phyloP scores from a whole-genome alignment of 2,888 invertebrate genomes.

The Adelognathus sp. region DNA sequence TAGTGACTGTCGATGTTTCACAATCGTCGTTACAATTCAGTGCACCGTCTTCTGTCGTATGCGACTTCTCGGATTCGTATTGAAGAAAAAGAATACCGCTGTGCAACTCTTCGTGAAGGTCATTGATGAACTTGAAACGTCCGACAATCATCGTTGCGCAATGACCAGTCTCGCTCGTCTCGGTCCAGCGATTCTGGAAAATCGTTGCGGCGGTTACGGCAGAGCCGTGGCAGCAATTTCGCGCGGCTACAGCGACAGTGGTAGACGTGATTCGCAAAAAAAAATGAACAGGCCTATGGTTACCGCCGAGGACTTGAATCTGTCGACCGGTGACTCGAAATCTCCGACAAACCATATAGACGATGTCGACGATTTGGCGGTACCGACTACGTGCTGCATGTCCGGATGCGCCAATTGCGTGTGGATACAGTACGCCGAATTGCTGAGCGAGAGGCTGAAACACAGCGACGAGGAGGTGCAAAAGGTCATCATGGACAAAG shows the following conservation, averaged over 20 bases:
- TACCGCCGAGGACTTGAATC: constrained; percentile 43
- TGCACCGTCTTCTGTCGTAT: neutral
- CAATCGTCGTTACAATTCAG: neutral
- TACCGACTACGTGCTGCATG: constrained; percentile 93
- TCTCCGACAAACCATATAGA: neutral
- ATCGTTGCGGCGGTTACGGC: constrained; percentile 17
- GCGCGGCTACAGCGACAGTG: constrained; percentile 14
- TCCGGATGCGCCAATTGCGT: constrained; percentile 97
- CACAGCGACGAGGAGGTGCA: constrained; percentile 87
- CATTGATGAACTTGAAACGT: constrained; percentile 27
- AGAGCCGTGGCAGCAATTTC: constrained; percentile 11
- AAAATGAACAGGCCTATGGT: constrained; percentile 50
- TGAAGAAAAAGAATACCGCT: neutral
- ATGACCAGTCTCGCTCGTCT: constrained; percentile 53
- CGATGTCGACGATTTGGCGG: constrained; percentile 31
- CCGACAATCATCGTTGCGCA: constrained; percentile 20
- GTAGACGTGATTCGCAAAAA: constrained; percentile 7
- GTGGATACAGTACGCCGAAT: constrained; percentile 94
- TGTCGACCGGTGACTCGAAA: neutral
- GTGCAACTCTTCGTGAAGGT: constrained; percentile 9
- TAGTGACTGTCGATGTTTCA: neutral
- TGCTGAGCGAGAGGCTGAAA: constrained; percentile 85
- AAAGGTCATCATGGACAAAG: constrained; percentile 87
- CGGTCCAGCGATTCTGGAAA: constrained; percentile 44
- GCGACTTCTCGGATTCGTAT: neutral